These are phyloP conservation scores for Phyto melanocephala DNA, from an alignment of 2,888 invertebrate species.

Conservation along the genomic window DNA sequence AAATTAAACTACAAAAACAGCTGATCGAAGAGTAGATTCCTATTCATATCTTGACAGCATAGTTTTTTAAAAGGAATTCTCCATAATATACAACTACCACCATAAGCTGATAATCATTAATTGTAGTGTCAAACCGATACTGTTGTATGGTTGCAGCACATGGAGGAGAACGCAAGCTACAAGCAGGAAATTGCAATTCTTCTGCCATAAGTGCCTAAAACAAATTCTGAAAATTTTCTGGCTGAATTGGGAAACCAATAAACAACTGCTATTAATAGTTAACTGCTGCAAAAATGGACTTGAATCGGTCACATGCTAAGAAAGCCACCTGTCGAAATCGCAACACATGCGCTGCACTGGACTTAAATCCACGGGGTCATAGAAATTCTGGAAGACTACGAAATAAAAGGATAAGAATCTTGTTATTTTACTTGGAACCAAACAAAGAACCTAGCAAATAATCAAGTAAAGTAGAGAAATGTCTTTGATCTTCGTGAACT, in stretches of 20 bases:
- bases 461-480: background rate
- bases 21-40: background rate
- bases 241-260: background rate
- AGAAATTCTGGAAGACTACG: background rate
- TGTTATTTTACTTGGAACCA: too few species aligned
- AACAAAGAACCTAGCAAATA: background rate
- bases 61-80: background rate
- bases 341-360: background rate
- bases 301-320: background rate
- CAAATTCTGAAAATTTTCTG: background rate
- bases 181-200: background rate
- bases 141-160: too few species aligned
- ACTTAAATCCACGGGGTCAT: background rate
- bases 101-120: too few species aligned
- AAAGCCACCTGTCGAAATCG: too few species aligned
- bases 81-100: too few species aligned
- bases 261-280: background rate
- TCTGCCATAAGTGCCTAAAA: background rate
- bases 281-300: background rate
- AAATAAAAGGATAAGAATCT: background rate
- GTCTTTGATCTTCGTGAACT: too few species aligned
- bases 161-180: too few species aligned
- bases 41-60: background rate
- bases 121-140: too few species aligned
- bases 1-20: background rate